Evolutionary conservation across 2,113 vertebrate species (phyloP).

Genomic region (Montifringilla adamsi): DNA sequence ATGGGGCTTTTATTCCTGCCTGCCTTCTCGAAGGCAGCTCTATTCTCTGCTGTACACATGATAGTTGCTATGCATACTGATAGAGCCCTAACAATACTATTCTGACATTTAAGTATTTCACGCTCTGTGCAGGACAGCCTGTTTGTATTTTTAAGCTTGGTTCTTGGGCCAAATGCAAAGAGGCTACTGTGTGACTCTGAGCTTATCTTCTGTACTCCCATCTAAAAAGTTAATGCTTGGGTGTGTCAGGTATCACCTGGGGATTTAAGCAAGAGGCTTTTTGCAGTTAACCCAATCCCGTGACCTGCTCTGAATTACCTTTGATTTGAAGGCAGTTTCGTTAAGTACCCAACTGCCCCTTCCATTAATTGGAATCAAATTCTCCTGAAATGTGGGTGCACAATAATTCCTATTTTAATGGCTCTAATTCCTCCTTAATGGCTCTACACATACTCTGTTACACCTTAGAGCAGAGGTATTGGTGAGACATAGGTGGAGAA

Average conservation of each 20-base stretch:
- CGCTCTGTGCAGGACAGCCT: conserved; percentile 70
- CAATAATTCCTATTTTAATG: conserved; percentile 63
- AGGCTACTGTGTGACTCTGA: conserved; percentile 75
- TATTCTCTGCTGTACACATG: conserved; percentile 68
- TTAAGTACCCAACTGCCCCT: conserved; percentile 66
- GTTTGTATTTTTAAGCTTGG: conserved; percentile 74
- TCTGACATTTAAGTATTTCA: conserved; percentile 80
- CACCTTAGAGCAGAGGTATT: background rate
- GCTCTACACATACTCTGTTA: conserved; percentile 31
- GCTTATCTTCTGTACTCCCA: conserved; percentile 76
- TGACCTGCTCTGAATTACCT: conserved; percentile 71
- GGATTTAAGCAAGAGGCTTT: conserved; percentile 78
- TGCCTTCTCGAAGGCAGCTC: conserved; percentile 69
- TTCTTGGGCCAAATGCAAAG: conserved; percentile 79
- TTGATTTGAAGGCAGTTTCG: conserved; percentile 76
- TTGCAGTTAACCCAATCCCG: conserved; percentile 74
- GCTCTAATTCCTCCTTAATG: background rate
- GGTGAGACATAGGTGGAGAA: background rate
- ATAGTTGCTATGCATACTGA: conserved; percentile 78
- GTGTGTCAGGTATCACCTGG: conserved; percentile 82
- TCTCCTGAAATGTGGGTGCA: conserved; percentile 62
- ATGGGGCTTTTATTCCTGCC: conserved; percentile 67
- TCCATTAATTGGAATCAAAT: conserved; percentile 75
- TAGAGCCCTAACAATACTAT: conserved; percentile 73
- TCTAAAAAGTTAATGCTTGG: conserved; percentile 71